phyloP scores from a whole-genome alignment of 1,140 invertebrate species.

The Cheumatopsyche charites region DNA sequence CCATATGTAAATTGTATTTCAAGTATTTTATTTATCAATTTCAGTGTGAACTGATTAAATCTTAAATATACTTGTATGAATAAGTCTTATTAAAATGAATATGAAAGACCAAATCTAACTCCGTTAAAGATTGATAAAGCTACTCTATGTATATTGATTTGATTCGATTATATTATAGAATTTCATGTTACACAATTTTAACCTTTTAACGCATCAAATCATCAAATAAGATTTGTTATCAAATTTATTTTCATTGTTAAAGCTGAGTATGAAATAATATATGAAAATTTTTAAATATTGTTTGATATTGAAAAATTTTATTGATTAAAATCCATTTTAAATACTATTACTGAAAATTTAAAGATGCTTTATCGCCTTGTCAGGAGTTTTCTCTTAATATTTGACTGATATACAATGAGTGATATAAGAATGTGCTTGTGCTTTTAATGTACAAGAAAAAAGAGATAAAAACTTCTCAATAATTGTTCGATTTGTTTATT shows the following conservation, averaged over 20 bases:
- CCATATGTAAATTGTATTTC: neutral
- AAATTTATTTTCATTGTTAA: conserved; percentile 11
- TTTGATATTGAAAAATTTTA: conserved; percentile 14
- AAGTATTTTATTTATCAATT: neutral
- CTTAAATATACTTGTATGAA: neutral
- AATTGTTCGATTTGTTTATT: conserved; percentile 25
- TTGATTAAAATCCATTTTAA: neutral
- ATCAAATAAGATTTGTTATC: neutral
- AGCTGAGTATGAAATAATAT: conserved; percentile 6
- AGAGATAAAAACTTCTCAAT: conserved; percentile 49
- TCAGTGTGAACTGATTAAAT: neutral
- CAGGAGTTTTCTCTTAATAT: conserved; percentile 56
- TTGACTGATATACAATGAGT: conserved; percentile 60
- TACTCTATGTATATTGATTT: too few species aligned
- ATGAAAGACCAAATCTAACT: conserved; percentile 11
- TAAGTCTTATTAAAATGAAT: neutral
- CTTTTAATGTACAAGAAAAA: conserved; percentile 63
- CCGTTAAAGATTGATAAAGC: neutral
- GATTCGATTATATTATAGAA: conserved; percentile 1
- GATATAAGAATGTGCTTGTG: conserved; percentile 61
- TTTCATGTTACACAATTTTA: too few species aligned
- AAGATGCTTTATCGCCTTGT: conserved; percentile 60
- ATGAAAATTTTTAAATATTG: conserved; percentile 5
- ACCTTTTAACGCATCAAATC: too few species aligned
- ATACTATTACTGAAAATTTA: conserved; percentile 48